phyloP scores from a whole-genome alignment of 64 coral and sea anemone genomes.

The Montipora cactus region DNA sequence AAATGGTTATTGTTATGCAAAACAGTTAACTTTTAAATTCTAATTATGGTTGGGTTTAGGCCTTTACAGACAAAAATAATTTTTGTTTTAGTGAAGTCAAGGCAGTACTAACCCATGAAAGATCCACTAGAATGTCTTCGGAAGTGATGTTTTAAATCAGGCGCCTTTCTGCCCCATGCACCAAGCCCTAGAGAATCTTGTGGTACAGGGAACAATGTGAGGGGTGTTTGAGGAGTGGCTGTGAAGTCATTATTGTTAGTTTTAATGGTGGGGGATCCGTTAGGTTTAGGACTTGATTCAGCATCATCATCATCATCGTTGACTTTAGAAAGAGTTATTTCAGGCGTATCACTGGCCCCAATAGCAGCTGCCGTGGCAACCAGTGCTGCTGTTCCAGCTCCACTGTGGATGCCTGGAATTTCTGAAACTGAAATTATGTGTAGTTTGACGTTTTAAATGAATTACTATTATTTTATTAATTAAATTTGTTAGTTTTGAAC shows the following conservation, averaged over 20 bases:
- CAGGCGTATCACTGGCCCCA: conserved; percentile 83
- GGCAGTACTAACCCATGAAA: conserved; percentile 90
- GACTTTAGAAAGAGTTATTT: conserved; percentile 94
- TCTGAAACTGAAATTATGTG: conserved; percentile 94
- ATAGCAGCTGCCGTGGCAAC: conserved; percentile 89
- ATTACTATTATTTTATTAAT: no score
- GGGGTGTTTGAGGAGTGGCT: conserved; percentile 47
- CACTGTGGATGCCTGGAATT: conserved; percentile 95
- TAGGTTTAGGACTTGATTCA: conserved; percentile 68
- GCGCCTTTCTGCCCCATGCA: conserved; percentile 84
- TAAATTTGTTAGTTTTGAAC: no score
- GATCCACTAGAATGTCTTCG: conserved; percentile 95
- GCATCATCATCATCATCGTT: conserved; percentile 83
- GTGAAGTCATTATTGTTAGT: conserved; percentile 74
- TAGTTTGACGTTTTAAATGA: conserved; percentile 47
- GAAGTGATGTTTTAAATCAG: conserved; percentile 96
- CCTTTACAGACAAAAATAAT: no score
- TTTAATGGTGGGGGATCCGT: conserved; percentile 68
- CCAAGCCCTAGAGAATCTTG: conserved; percentile 79
- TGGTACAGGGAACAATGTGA: conserved; percentile 77
- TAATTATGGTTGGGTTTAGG: no score
- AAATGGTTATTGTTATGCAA: no score
- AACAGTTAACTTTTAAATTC: no score
- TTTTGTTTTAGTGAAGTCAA: background rate
- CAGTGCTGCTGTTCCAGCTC: conserved; percentile 93